Evolutionary conservation across 2,113 vertebrate species (phyloP).

Genomic region (Ploceus nigricollis): DNA sequence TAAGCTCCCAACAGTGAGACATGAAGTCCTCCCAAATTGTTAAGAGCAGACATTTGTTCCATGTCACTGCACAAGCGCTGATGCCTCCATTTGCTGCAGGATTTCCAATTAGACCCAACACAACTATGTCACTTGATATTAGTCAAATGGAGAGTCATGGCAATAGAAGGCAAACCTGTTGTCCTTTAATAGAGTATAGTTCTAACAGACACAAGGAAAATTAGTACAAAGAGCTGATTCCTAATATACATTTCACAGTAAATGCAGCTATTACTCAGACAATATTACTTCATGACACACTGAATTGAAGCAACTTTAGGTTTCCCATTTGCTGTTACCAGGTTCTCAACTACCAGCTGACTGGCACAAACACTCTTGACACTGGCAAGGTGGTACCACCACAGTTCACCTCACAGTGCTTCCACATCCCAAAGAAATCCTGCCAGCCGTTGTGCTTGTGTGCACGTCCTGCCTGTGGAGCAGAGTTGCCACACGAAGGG

Average conservation of each 20-base stretch:
- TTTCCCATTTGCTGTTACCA: background rate
- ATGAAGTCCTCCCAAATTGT: background rate
- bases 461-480: fast-evolving
- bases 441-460: background rate
- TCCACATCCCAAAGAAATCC: background rate
- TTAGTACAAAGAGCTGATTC: background rate
- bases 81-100: background rate
- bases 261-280: background rate
- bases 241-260: background rate
- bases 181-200: background rate
- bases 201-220: background rate
- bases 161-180: background rate
- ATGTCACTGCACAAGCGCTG: background rate
- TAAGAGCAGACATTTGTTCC: background rate
- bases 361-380: background rate
- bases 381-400: background rate
- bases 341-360: background rate
- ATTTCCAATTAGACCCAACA: background rate
- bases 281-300: background rate
- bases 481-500: background rate
- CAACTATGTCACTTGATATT: background rate
- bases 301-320: background rate
- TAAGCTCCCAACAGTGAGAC: background rate
- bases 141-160: background rate
- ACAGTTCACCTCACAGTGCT: background rate